Evolutionary conservation across 2,888 invertebrate species (phyloP), one percentile per base, ranked within the genome.

Genomic region (Clunio marinus): DNA sequence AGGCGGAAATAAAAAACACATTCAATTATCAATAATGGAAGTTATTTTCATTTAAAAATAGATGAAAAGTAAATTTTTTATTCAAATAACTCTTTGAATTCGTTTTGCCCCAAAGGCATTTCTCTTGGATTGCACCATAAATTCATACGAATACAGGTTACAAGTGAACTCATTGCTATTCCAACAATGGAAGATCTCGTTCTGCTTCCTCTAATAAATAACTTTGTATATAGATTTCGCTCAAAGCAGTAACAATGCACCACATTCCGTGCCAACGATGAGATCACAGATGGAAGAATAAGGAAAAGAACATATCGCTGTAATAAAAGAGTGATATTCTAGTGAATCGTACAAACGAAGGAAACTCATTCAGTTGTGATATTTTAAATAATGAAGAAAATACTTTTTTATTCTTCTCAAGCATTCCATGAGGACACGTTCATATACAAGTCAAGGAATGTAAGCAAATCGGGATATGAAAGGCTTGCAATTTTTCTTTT

Each of bases 301-400:
- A 17, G 15, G 10, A 41, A 41, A 41, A 41, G 15, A 41, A 2
- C 41, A n/a, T 15, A 45, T 15, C 4, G 51, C 22, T 22, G 51
- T 13, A 22, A 51, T 51, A 51, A 51, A 51, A 10, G 22, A 17
- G 22, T 22, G 51, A 17, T 22, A 22, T 51, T 51, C 51, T 51
- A 22, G 20, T 7, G 51, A 51, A 8, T 3, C 17, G 5, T 22
- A 22, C 51, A 51, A 22, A 15, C 51, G 51, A 51, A 20, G 51
- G 51, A 22, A 22, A 51, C 22, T 51, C 51, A 51, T 51, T 51
- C 51, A 51, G 51, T 51, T 22, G 22, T 8, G 51, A 51, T 51
- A 51, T 51, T 51, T 51, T 51, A 13, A 41, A 41, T 41, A 51
- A 51, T 51, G 22, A 51, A 22, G 17, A 17, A 51, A 22, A 22